Evolutionary conservation across 2,113 vertebrate species (phyloP).

Genomic region (Bubo bubo): DNA sequence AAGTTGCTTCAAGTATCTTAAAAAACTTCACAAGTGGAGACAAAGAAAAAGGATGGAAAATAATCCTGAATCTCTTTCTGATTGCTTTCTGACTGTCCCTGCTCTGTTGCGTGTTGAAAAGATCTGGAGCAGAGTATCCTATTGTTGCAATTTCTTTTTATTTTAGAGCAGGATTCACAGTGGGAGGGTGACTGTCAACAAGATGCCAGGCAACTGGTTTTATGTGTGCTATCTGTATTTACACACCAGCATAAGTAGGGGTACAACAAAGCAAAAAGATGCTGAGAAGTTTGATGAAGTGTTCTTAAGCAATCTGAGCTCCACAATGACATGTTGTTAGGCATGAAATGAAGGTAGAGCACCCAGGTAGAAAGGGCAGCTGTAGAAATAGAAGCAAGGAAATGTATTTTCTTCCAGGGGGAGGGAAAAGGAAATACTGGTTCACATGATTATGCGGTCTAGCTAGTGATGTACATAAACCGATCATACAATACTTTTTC

Average conservation of each 20-base stretch:
- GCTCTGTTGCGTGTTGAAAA: rapidly evolving
- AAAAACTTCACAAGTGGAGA: background rate
- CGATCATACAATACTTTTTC: background rate
- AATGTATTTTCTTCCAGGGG: background rate
- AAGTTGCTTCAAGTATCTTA: background rate
- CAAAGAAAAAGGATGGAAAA: background rate
- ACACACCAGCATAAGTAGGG: background rate
- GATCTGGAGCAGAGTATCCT: background rate
- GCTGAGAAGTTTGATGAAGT: background rate
- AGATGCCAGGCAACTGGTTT: background rate
- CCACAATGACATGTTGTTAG: background rate
- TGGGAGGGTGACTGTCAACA: background rate
- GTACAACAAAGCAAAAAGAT: background rate
- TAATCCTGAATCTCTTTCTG: background rate
- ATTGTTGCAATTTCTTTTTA: background rate
- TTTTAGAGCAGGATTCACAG: background rate
- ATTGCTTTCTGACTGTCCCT: rapidly evolving
- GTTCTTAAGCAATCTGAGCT: background rate
- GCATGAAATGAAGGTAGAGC: background rate
- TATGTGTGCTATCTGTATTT: background rate
- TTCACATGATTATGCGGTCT: background rate
- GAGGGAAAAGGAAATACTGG: background rate
- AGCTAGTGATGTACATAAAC: background rate
- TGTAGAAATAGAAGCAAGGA: background rate
- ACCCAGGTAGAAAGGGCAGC: background rate